These are phyloP conservation scores for Orussus abietinus DNA, from an alignment of 1,140 invertebrate genomes.

Conservation along the genomic window DNA sequence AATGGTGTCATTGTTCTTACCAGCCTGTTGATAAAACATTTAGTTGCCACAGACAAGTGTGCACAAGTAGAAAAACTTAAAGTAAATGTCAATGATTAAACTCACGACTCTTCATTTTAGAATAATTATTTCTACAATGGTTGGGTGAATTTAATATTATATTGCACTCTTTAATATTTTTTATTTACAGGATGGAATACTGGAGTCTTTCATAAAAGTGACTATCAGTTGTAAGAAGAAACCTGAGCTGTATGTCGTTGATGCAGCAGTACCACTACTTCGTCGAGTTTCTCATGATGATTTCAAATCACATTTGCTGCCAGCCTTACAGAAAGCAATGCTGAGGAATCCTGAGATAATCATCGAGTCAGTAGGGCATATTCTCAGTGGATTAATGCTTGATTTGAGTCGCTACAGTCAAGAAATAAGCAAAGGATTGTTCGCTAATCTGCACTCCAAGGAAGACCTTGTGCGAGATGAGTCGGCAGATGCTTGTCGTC, in stretches of 20 bases:
- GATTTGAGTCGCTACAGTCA: constrained; percentile 76
- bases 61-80: constrained; percentile 49
- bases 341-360: constrained; percentile 91
- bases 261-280: constrained; percentile 63
- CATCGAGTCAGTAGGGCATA: constrained; percentile 72
- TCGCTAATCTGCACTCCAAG: constrained; percentile 76
- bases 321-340: constrained; percentile 86
- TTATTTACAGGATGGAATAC: constrained; percentile 57
- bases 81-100: no score
- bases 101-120: no score
- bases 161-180: constrained; percentile 12
- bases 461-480: constrained; percentile 71
- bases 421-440: constrained; percentile 78
- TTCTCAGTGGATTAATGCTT: constrained; percentile 68
- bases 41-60: constrained; percentile 38
- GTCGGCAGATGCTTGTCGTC: constrained; percentile 66
- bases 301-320: constrained; percentile 73
- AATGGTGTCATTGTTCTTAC: constrained; percentile 48
- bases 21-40: constrained; percentile 43
- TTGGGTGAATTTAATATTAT: constrained; percentile 10
- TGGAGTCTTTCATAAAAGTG: constrained; percentile 77
- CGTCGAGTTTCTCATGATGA: constrained; percentile 65
- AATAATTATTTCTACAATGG: no score
- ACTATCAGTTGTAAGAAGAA: constrained; percentile 77
- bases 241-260: constrained; percentile 66